Conservation (phyloP, 2,888 invertebrate species). For the Pterobdella sp. region DNA sequence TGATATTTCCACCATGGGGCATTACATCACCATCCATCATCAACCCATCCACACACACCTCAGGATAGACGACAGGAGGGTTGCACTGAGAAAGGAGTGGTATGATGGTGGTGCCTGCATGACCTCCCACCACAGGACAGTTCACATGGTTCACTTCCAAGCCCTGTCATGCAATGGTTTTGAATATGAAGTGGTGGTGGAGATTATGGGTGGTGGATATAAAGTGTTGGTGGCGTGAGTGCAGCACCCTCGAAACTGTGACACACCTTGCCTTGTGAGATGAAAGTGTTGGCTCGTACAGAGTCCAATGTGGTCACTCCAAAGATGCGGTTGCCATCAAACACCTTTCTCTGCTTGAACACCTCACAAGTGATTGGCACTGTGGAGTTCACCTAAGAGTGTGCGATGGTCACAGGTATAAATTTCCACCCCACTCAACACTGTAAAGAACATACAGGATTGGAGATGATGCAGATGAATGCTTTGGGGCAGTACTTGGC, state of each 20-base stretch:
- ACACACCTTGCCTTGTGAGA: constrained; percentile 72
- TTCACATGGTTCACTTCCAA: constrained; percentile 72
- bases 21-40: no score
- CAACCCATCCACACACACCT: no score
- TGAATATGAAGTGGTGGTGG: neutral
- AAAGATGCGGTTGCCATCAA: constrained; percentile 81
- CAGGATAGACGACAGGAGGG: constrained; percentile 69
- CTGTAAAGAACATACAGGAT: constrained; percentile 65
- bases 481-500: constrained; percentile 83
- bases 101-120: constrained; percentile 95
- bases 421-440: neutral
- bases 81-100: constrained; percentile 85
- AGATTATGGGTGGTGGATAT: neutral
- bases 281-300: constrained; percentile 85
- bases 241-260: neutral
- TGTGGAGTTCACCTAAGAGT: constrained; percentile 71
- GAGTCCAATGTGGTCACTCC: constrained; percentile 95
- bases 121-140: constrained; percentile 93
- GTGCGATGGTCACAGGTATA: neutral
- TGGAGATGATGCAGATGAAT: constrained; percentile 87
- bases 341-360: constrained; percentile 78
- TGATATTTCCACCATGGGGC: no score
- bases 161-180: constrained; percentile 29
- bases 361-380: constrained; percentile 94
- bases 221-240: neutral